These are phyloP conservation scores for Patella ulyssiponensis DNA, from an alignment of 2,888 invertebrate species.

Conservation along the genomic window DNA sequence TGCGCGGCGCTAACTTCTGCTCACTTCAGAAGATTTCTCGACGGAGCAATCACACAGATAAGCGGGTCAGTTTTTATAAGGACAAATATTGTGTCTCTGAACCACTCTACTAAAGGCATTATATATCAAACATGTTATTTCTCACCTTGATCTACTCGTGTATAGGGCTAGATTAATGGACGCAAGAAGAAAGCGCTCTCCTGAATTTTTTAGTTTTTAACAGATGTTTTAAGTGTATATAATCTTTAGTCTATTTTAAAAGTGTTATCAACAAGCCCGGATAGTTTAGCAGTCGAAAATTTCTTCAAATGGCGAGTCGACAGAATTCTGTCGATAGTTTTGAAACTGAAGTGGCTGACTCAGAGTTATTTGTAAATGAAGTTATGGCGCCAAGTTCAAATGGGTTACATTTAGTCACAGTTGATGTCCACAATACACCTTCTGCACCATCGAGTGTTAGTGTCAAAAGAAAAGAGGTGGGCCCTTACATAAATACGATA, in stretches of 20 bases:
- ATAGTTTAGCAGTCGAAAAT: background rate
- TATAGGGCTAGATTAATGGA: no score
- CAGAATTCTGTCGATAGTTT: background rate
- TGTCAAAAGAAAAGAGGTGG: background rate
- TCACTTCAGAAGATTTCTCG: no score
- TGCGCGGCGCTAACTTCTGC: no score
- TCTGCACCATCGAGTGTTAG: background rate
- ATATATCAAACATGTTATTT: no score
- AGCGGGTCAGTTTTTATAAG: no score
- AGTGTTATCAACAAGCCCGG: background rate
- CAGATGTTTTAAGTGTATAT: background rate
- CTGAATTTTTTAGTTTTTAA: background rate
- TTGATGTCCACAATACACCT: background rate
- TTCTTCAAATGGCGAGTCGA: conserved; percentile 2
- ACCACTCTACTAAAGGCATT: no score
- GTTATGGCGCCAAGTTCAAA: background rate
- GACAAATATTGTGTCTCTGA: no score
- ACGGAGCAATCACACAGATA: no score
- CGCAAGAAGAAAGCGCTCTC: background rate
- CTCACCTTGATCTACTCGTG: no score
- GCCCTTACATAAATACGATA: background rate
- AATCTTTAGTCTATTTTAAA: background rate
- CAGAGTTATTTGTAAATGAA: background rate
- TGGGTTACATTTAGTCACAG: background rate
- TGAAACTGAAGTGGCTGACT: background rate